Evolutionary conservation across 2,888 invertebrate species (phyloP).

Genomic region (Elgonia sp.): DNA sequence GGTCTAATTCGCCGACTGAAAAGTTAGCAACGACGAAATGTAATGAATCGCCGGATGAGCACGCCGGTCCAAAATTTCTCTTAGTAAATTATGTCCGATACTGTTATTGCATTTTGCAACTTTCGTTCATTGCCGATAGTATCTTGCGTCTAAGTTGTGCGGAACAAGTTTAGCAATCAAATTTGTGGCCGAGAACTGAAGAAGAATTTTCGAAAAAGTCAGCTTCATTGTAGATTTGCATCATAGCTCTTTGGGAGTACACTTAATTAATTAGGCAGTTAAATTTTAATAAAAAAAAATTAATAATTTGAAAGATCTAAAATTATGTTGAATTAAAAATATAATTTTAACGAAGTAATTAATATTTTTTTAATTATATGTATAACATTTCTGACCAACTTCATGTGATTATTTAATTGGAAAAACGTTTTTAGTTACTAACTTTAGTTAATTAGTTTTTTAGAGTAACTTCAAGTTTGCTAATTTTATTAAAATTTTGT

Average conservation of each 20-base stretch:
- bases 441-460: no score
- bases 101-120: slow-evolving; percentile 66
- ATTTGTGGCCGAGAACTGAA: slow-evolving; percentile 41
- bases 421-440: no score
- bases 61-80: slow-evolving; percentile 51
- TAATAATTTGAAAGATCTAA: no score
- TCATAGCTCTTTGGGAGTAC: not conserved
- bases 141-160: slow-evolving; percentile 35
- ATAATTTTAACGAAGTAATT: no score
- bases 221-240: slow-evolving; percentile 28
- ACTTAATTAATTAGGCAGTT: no score
- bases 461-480: no score
- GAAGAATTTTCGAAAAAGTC: slow-evolving; percentile 25
- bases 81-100: slow-evolving; percentile 55
- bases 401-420: no score
- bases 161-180: slow-evolving; percentile 55
- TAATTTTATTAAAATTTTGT: no score
- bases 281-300: no score
- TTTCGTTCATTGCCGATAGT: slow-evolving; percentile 43
- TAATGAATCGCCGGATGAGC: slow-evolving; percentile 67
- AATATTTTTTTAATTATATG: no score
- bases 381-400: no score
- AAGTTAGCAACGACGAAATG: slow-evolving; percentile 58
- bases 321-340: no score
- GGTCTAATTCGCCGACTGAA: slow-evolving; percentile 47